A percentile compares a stretch with the other conserved stretches of the same genome.
phyloP scores from a whole-genome alignment of 2,113 vertebrate genomes.

The Osmerus mordax region DNA sequence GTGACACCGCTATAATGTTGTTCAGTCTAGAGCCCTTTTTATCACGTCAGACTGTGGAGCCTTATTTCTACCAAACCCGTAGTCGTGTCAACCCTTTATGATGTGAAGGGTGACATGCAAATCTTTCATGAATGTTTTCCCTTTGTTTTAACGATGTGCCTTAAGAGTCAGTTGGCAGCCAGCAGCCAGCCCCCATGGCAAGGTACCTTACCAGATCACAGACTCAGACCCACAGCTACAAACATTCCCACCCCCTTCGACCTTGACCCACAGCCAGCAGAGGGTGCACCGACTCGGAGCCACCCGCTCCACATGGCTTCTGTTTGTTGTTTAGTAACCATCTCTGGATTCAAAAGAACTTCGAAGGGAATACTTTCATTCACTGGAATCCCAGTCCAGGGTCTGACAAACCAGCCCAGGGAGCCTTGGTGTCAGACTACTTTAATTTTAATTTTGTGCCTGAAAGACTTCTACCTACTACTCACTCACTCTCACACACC shows the following conservation, averaged over 20 bases:
- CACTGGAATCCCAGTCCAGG: neutral
- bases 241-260: conserved; percentile 33
- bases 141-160: neutral
- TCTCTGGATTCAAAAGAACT: conserved; percentile 7
- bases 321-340: neutral
- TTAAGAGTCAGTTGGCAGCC: neutral
- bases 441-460: too few species aligned
- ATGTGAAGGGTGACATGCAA: too few species aligned
- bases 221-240: conserved; percentile 32
- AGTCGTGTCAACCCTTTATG: too few species aligned
- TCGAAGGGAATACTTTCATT: conserved; percentile 26
- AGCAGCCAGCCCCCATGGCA: neutral
- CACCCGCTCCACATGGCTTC: conserved; percentile 12
- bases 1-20: too few species aligned
- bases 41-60: too few species aligned
- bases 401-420: conserved; percentile 8
- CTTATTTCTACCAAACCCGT: neutral
- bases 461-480: neutral
- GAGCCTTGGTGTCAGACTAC: neutral
- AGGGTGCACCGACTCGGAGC: conserved; percentile 15
- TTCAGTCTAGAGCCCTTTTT: too few species aligned
- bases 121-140: too few species aligned
- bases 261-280: conserved; percentile 42
- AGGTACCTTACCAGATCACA: neutral
- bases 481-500: neutral